phyloP scores from a whole-genome alignment of 1,140 invertebrate species.

The Centruroides vittatus region DNA sequence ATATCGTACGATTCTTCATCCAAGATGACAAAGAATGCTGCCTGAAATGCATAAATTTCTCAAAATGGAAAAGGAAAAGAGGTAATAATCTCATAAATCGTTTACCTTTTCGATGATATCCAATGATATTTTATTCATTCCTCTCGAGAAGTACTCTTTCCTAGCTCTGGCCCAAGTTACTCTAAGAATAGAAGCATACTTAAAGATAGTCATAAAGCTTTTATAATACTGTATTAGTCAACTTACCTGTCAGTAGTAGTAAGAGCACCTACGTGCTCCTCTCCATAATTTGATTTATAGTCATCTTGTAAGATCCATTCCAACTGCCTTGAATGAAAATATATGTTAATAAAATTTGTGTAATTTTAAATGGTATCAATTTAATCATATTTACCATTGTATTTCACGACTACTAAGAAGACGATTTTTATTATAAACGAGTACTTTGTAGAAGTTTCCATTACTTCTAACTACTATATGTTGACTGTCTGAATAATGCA shows the following conservation, averaged over 20 bases:
- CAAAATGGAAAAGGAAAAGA: neutral
- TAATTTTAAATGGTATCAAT: too few relatives aligned
- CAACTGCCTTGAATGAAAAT: constrained; percentile 54
- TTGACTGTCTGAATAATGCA: constrained; percentile 69
- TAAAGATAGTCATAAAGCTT: neutral
- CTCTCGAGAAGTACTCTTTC: constrained; percentile 53
- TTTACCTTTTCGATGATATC: constrained; percentile 70
- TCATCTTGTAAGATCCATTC: constrained; percentile 73
- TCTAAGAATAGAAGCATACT: constrained; percentile 25
- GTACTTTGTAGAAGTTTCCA: constrained; percentile 85
- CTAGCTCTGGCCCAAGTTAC: constrained; percentile 77
- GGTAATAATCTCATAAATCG: too few relatives aligned
- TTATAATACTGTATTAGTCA: neutral
- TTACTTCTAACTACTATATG: constrained; percentile 87
- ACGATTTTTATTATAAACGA: constrained; percentile 70
- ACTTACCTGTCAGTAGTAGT: constrained; percentile 63
- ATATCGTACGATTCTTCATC: constrained; percentile 77
- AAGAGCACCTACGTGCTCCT: constrained; percentile 74
- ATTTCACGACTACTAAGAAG: constrained; percentile 73
- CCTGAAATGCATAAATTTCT: constrained; percentile 24
- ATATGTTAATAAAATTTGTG: neutral
- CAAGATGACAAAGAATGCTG: constrained; percentile 80
- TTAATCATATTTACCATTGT: constrained; percentile 42
- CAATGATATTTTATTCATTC: constrained; percentile 73
- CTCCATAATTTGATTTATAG: constrained; percentile 50